Conservation (phyloP, 2,888 invertebrate species). For the Epinotia ramella region DNA sequence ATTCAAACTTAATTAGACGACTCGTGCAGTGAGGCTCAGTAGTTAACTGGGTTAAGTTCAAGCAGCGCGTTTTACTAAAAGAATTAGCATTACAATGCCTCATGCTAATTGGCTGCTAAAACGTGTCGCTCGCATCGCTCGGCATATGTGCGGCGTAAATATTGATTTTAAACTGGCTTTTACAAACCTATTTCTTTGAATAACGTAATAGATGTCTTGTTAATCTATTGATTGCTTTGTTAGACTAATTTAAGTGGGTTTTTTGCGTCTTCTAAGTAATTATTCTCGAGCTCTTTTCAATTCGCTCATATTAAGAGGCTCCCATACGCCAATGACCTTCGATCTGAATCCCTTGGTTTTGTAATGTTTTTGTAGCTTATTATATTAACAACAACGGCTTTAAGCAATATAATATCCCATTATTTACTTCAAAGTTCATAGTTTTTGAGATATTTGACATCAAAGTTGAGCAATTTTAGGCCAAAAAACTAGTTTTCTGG, state of each 20-base stretch:
- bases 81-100: constrained; percentile 36
- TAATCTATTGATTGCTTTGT: background rate
- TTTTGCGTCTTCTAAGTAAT: background rate
- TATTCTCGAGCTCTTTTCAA: background rate
- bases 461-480: too few species aligned
- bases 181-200: constrained; percentile 19
- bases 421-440: too few species aligned
- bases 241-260: background rate
- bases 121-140: constrained; percentile 24
- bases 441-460: too few species aligned
- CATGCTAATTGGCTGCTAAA: constrained; percentile 24
- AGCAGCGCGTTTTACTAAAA: constrained; percentile 28
- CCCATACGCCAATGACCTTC: too few species aligned
- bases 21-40: constrained; percentile 12
- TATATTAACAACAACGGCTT: too few species aligned
- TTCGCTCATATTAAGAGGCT: background rate
- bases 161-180: constrained; percentile 33
- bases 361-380: too few species aligned
- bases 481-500: too few species aligned
- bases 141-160: constrained; percentile 31
- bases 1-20: background rate
- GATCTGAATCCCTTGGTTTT: too few species aligned
- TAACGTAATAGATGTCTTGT: constrained; percentile 11
- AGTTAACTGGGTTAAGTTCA: constrained; percentile 42
- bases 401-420: too few species aligned